A percentile compares a stretch with the other conserved stretches of the same genome.
Conservation (phyloP, 2,797 vertebrate genomes). For the Microhierax caerulescens region DNA sequence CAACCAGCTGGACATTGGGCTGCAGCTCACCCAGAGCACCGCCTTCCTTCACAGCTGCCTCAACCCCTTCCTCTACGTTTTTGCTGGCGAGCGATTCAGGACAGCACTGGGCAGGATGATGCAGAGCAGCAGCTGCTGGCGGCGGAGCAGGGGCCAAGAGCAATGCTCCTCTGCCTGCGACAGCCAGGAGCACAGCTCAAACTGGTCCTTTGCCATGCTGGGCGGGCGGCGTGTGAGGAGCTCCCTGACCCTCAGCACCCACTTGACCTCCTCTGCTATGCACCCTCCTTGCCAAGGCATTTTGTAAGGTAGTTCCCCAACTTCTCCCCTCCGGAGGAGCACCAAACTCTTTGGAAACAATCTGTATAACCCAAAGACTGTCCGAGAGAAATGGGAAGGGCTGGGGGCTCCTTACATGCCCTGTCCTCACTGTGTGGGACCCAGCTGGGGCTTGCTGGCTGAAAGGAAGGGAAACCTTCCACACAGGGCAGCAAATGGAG, state of each 20-base stretch:
- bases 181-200: conserved; percentile 64
- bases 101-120: conserved; percentile 78
- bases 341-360: neutral
- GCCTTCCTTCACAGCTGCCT: conserved; percentile 90
- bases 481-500: neutral
- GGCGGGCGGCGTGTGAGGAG: conserved; percentile 77
- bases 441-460: neutral
- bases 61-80: conserved; percentile 89
- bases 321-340: rapidly evolving
- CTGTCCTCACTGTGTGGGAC: rapidly evolving
- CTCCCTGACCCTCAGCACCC: conserved; percentile 75
- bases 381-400: neutral
- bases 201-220: conserved; percentile 80
- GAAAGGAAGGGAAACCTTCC: neutral
- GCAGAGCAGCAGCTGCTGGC: neutral
- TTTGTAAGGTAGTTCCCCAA: neutral
- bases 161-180: neutral
- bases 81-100: conserved; percentile 86
- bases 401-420: rapidly evolving
- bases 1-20: conserved; percentile 72
- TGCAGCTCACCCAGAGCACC: conserved; percentile 83
- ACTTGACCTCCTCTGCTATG: neutral
- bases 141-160: neutral
- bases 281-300: neutral
- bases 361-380: neutral